phyloP scores from a whole-genome alignment of 1,140 invertebrate species.

The Acromyrmex heyeri region DNA sequence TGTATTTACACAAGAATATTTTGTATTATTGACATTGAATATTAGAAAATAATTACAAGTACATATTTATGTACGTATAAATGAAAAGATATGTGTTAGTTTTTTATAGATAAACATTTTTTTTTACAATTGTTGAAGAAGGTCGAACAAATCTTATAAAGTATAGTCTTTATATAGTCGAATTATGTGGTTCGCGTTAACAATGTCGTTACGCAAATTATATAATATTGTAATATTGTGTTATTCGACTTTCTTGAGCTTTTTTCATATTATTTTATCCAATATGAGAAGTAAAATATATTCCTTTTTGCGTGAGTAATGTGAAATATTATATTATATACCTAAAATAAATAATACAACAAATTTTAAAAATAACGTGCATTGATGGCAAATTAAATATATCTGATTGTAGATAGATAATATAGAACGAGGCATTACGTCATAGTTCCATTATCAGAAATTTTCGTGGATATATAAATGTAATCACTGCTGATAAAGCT shows the following conservation, averaged over 20 bases:
- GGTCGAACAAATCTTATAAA: background rate
- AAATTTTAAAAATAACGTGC: background rate
- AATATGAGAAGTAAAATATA: background rate
- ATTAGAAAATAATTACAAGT: background rate
- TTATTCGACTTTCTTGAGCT: background rate
- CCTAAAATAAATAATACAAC: background rate
- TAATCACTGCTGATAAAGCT: conserved; percentile 40
- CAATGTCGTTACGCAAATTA: background rate
- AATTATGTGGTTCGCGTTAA: background rate
- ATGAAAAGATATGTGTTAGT: background rate
- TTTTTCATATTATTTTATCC: conserved; percentile 21
- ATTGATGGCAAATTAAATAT: background rate
- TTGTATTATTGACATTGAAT: background rate
- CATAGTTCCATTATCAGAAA: conserved; percentile 44
- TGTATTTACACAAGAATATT: background rate
- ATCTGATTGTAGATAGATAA: conserved; percentile 16
- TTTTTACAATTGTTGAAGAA: background rate
- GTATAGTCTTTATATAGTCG: background rate
- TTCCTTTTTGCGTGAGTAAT: background rate
- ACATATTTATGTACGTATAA: background rate
- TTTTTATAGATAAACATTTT: conserved; percentile 1
- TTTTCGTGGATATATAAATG: conserved; percentile 44
- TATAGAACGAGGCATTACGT: conserved; percentile 36
- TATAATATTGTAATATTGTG: background rate
- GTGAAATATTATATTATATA: background rate